Conservation (phyloP, 2,888 invertebrate genomes). For the Unio pictorum region DNA sequence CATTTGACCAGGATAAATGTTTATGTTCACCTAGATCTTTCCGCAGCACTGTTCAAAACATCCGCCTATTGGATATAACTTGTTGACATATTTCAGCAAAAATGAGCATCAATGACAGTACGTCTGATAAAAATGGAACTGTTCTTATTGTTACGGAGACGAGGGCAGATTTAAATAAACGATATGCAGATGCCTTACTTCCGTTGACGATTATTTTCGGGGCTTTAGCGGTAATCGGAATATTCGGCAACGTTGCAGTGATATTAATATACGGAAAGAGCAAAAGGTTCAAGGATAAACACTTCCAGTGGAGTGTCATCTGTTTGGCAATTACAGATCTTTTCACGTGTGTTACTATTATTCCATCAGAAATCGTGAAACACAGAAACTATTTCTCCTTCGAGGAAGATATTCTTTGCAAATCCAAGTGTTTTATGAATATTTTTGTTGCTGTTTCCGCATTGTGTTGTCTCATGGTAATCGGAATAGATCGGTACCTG, state of each 20-base stretch:
- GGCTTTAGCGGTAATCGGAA: slow-evolving; percentile 20
- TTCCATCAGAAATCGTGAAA: slow-evolving; percentile 33
- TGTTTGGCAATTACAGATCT: slow-evolving; percentile 26
- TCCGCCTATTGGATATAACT: too few relatives aligned
- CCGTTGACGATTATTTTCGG: slow-evolving; percentile 26
- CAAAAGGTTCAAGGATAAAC: slow-evolving; percentile 26
- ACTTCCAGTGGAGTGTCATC: slow-evolving; percentile 23
- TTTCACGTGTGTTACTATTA: slow-evolving; percentile 23
- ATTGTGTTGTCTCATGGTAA: slow-evolving; percentile 21
- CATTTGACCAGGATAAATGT: too few relatives aligned
- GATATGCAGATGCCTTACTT: slow-evolving; percentile 22
- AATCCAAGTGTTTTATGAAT: slow-evolving; percentile 31
- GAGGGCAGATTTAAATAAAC: slow-evolving; percentile 11
- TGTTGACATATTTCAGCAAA: too few relatives aligned
- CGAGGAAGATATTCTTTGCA: slow-evolving; percentile 20
- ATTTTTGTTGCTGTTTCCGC: slow-evolving; percentile 29
- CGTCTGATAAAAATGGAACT: too few relatives aligned
- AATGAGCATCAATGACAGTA: too few relatives aligned
- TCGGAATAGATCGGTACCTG: slow-evolving; percentile 30
- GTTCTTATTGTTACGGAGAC: slow-evolving; percentile 1
- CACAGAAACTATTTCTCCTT: slow-evolving; percentile 33
- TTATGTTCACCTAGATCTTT: too few relatives aligned
- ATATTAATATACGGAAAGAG: slow-evolving; percentile 26
- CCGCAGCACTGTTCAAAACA: too few relatives aligned
- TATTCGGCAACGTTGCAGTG: slow-evolving; percentile 23